These are phyloP conservation scores for Butorides virescens DNA, from an alignment of 2,113 vertebrate genomes.

Conservation along the genomic window DNA sequence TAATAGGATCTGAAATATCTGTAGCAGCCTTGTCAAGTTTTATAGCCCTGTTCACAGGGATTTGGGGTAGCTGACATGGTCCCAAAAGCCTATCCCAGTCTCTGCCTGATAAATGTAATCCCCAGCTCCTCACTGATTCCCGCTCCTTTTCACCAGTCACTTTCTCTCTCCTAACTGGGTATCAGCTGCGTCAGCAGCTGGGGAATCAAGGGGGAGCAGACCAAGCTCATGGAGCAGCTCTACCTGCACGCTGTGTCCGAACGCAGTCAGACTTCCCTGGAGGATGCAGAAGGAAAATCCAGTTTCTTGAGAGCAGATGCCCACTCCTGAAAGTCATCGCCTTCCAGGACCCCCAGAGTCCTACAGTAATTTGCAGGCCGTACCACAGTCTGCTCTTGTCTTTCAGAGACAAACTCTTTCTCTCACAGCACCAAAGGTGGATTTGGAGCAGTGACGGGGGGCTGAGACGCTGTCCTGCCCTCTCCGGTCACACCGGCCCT, in stretches of 20 bases:
- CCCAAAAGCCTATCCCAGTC: slow-evolving; percentile 34
- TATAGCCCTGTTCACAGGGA: slow-evolving; percentile 5
- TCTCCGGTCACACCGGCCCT: neutral
- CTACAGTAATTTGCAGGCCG: neutral
- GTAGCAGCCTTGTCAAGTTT: slow-evolving; percentile 40
- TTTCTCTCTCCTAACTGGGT: neutral
- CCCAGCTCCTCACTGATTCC: slow-evolving; percentile 21
- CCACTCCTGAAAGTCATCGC: neutral
- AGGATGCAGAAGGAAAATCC: neutral
- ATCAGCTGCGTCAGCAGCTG: neutral
- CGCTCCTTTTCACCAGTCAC: neutral
- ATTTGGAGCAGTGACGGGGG: neutral
- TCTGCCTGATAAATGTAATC: slow-evolving; percentile 40
- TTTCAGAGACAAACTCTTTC: neutral
- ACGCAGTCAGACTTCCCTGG: neutral
- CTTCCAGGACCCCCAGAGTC: neutral
- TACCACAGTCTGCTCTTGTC: neutral
- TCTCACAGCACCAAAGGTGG: neutral
- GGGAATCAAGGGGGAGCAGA: neutral
- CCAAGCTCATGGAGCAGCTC: neutral
- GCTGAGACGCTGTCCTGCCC: neutral
- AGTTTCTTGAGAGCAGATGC: neutral
- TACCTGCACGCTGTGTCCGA: fast-evolving
- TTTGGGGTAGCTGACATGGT: slow-evolving; percentile 14
- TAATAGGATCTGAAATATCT: slow-evolving; percentile 31